Conservation (phyloP, 2,113 vertebrate species). For the Sminthopsis crassicaudata region DNA sequence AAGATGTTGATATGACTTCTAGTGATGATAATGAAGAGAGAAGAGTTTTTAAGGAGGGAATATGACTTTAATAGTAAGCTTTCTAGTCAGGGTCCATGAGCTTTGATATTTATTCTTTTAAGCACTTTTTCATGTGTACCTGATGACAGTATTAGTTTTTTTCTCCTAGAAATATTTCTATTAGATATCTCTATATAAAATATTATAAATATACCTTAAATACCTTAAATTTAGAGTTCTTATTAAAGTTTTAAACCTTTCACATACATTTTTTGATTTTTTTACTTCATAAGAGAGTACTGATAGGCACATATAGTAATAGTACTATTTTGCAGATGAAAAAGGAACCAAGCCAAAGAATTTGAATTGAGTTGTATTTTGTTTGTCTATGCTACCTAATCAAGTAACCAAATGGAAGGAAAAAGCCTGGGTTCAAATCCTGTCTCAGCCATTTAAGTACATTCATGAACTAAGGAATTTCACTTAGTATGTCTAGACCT, state of each 20-base stretch:
- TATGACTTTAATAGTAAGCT: neutral
- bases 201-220: too few relatives aligned
- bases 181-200: too few relatives aligned
- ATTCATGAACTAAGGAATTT: neutral
- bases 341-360: constrained; percentile 45
- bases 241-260: constrained; percentile 28
- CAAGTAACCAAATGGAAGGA: constrained; percentile 1
- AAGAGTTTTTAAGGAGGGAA: neutral
- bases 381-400: neutral
- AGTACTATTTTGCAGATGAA: neutral
- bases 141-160: constrained; percentile 29
- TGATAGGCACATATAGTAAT: neutral
- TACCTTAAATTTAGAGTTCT: constrained; percentile 18
- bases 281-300: constrained; percentile 19
- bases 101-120: constrained; percentile 33
- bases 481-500: neutral
- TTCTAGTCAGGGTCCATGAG: neutral
- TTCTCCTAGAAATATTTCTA: constrained; percentile 14
- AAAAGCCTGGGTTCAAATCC: neutral
- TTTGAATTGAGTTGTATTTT: constrained; percentile 13
- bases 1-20: constrained; percentile 10
- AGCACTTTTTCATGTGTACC: neutral
- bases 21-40: neutral
- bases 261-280: constrained; percentile 46
- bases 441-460: neutral